These are phyloP conservation scores for Dipus sagitta DNA, from an alignment of 2,797 vertebrate species.

Conservation along the genomic window DNA sequence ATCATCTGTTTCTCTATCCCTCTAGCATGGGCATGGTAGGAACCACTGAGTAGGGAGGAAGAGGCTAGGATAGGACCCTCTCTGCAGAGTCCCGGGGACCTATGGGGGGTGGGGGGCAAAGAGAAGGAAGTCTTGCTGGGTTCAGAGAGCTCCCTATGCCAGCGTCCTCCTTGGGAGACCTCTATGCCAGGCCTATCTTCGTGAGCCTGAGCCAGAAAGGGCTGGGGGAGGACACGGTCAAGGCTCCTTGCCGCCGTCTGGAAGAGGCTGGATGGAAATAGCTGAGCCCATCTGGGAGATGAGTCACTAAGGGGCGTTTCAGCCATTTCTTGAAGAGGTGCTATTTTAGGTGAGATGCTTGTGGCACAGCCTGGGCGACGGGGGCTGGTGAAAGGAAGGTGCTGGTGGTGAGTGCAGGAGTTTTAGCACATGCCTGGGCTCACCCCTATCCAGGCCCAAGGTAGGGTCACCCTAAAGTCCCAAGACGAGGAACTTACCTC, in stretches of 20 bases:
- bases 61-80: neutral
- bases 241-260: slow-evolving; percentile 28
- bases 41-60: neutral
- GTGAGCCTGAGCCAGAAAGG: neutral
- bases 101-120: no score
- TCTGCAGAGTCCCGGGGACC: neutral
- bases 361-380: slow-evolving; percentile 44
- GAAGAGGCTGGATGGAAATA: slow-evolving; percentile 78
- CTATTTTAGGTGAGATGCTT: slow-evolving; percentile 77
- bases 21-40: neutral
- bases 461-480: slow-evolving; percentile 30
- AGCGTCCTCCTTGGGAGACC: neutral
- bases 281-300: slow-evolving; percentile 77
- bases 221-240: neutral
- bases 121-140: neutral
- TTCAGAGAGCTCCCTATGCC: slow-evolving; percentile 4
- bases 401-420: neutral
- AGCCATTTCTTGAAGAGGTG: slow-evolving; percentile 71
- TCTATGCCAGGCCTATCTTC: neutral
- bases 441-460: neutral
- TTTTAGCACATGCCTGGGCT: slow-evolving; percentile 32
- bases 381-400: slow-evolving; percentile 47
- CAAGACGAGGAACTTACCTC: neutral
- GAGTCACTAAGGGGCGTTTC: slow-evolving; percentile 75
- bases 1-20: neutral